Base-by-base conservation (phyloP, 2,797 vertebrate species). In the Loris lydekkerianus region DNA sequence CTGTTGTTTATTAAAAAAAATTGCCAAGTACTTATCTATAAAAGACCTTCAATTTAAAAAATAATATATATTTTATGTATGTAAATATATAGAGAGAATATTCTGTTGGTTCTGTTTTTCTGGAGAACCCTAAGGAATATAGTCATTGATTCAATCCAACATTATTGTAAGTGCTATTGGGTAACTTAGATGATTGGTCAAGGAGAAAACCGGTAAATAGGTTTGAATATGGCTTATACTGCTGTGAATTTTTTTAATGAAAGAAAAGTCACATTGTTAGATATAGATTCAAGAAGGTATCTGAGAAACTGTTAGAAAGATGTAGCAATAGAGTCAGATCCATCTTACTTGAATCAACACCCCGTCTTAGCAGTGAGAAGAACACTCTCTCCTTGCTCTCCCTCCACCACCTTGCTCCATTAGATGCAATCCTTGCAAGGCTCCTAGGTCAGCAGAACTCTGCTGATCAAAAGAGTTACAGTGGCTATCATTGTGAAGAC, bases 281-380 rank as follows among this genome's bases (percentile, higher is more conserved):
- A 99, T 98, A 98, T 99, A 3, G 98, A 99, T 85, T 98, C 99
- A 78, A 97, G 97, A 77, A 99, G 97, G 97, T 98, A 53, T 98
- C 98, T 76, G 97, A 98, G 61, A 96, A 78, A 18, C 49, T 99
- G 46, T 98, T 99, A 3, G 98, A 98, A 58, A 97, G 81, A 84
- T 99, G 99, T 97, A 99, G 99, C 96, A 99, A 99, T 94, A 98
- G 99, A 96, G 98, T 99, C 97, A 99, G 99, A 98, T 99, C 99
- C 83, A 98, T 99, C 97, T 99, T 98, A 70, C 99, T 99, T 3
- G 99, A 99, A 69, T 99, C 99, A 53, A 99, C 98, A 73, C 98
- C 98, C 1, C 97, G 99, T 63, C 99, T 99, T 34, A 99, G 98
- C 91, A 98, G 99, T 99, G 98, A 98, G 98, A 97, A 49, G 10